These are phyloP conservation scores for Antheraea yamamai DNA, from an alignment of 2,888 invertebrate genomes.

Conservation along the genomic window DNA sequence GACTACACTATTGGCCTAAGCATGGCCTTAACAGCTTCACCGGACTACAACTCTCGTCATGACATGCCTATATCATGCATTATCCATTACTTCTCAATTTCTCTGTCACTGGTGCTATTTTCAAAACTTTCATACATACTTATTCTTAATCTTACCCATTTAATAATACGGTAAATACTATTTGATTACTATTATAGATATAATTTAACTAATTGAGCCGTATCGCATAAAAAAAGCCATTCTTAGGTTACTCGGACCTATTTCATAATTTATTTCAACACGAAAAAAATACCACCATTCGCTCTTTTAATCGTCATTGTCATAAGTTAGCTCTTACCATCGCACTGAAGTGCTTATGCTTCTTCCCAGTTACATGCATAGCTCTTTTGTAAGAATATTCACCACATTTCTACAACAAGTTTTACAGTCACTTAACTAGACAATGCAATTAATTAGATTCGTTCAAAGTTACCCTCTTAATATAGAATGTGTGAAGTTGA, in stretches of 20 bases:
- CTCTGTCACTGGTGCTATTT: too few species aligned
- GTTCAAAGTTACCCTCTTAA: not conserved
- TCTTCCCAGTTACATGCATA: not conserved
- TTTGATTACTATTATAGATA: too few species aligned
- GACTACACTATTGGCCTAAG: too few species aligned
- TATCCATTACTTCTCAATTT: too few species aligned
- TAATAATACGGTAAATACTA: not conserved
- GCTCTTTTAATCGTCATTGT: not conserved
- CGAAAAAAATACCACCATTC: too few species aligned
- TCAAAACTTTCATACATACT: too few species aligned
- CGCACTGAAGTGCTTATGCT: not conserved
- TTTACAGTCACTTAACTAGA: not conserved
- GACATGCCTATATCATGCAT: too few species aligned
- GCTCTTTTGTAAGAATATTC: not conserved
- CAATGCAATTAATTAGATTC: not conserved
- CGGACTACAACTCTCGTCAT: too few species aligned
- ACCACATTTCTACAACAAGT: not conserved
- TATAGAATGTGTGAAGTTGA: not conserved
- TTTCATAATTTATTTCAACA: not conserved
- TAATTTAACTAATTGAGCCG: too few species aligned
- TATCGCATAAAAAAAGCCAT: too few species aligned
- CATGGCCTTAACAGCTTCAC: too few species aligned
- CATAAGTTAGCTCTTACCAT: not conserved
- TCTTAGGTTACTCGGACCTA: not conserved
- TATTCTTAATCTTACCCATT: too few species aligned